phyloP scores from a whole-genome alignment of 2,888 invertebrate species.

The Polydrusus pterygomalis region DNA sequence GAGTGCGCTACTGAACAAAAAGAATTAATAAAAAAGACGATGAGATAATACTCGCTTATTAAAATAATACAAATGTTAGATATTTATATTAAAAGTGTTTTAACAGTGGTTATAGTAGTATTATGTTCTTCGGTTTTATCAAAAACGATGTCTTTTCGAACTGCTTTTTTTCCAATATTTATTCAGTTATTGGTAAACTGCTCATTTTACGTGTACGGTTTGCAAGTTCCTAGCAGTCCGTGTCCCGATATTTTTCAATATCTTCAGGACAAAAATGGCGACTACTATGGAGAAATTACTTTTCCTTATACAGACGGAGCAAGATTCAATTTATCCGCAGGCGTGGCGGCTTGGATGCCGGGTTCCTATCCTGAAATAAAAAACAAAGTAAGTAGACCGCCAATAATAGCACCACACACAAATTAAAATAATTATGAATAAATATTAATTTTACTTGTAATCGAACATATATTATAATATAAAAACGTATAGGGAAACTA shows the following conservation, averaged over 20 bases:
- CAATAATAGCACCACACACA: no score
- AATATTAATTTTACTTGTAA: no score
- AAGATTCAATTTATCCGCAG: not conserved
- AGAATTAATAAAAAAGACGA: not conserved
- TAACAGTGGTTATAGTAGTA: not conserved
- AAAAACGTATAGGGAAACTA: no score
- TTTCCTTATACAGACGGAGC: slow-evolving; percentile 64
- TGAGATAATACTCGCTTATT: not conserved
- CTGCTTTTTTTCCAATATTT: not conserved
- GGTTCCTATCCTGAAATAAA: not conserved
- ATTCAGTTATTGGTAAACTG: not conserved
- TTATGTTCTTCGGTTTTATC: not conserved
- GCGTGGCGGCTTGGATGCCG: not conserved
- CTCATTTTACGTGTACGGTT: not conserved
- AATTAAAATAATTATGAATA: no score
- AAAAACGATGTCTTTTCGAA: not conserved
- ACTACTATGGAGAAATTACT: slow-evolving; percentile 71
- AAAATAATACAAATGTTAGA: not conserved
- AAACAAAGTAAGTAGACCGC: not conserved
- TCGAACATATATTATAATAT: no score
- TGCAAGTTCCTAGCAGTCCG: slow-evolving; percentile 60
- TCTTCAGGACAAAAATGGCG: slow-evolving; percentile 67
- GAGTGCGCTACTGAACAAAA: not conserved
- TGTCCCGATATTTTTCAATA: slow-evolving; percentile 70
- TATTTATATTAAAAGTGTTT: not conserved